These are phyloP conservation scores for Heteronetta atricapilla DNA, from an alignment of 2,113 vertebrate species.

Conservation along the genomic window DNA sequence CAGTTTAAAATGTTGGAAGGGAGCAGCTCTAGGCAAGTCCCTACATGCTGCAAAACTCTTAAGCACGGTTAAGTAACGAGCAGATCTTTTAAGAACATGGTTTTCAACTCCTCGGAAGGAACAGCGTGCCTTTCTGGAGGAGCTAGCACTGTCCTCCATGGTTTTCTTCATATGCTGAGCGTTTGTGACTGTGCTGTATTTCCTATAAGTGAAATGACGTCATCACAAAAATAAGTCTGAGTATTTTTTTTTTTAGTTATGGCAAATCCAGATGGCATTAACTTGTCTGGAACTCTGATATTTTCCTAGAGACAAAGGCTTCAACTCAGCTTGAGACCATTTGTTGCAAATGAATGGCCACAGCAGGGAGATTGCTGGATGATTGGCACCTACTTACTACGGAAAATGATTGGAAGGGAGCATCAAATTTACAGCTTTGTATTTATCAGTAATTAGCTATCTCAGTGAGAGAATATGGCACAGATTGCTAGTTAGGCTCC, in stretches of 20 bases:
- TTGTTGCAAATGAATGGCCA: neutral
- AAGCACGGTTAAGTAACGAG: conserved; percentile 10
- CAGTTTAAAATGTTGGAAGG: conserved; percentile 51
- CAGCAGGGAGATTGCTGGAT: neutral
- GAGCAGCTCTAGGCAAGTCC: conserved; percentile 57
- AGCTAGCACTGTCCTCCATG: neutral
- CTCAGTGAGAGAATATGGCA: neutral
- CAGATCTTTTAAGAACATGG: conserved; percentile 55
- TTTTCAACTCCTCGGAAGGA: conserved; percentile 33
- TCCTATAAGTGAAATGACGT: neutral
- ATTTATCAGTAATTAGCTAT: neutral
- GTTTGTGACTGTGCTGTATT: neutral
- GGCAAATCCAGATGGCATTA: neutral
- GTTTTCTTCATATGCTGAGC: neutral
- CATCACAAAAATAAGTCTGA: neutral
- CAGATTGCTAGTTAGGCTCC: neutral
- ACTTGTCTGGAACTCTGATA: neutral
- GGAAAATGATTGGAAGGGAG: neutral
- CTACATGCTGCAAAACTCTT: conserved; percentile 33
- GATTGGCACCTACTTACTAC: neutral
- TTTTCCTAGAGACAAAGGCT: neutral
- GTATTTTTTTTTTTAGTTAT: neutral
- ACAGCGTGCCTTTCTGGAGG: neutral
- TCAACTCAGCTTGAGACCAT: neutral
- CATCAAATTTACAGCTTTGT: neutral